phyloP scores from a whole-genome alignment of 2,888 invertebrate species.

The Volucella inanis region DNA sequence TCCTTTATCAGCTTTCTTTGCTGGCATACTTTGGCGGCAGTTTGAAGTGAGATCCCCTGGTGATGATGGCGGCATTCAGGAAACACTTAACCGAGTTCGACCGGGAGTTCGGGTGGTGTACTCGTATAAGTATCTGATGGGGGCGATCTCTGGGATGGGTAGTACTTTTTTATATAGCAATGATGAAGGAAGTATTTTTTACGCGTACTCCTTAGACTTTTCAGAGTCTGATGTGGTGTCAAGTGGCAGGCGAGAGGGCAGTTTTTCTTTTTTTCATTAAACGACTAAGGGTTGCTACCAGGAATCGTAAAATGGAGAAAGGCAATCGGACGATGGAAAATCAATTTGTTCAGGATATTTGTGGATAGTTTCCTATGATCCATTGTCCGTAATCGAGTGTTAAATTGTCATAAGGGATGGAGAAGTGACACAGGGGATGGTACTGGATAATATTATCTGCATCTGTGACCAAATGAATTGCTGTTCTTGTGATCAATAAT shows the following conservation, averaged over 20 bases:
- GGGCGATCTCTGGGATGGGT: conserved; percentile 9
- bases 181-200: conserved; percentile 71
- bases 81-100: conserved; percentile 66
- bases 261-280: conserved; percentile 10
- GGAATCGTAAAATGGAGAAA: conserved; percentile 55
- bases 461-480: conserved; percentile 72
- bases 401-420: conserved; percentile 49
- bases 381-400: conserved; percentile 62
- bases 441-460: conserved; percentile 63
- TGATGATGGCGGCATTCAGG: conserved; percentile 45
- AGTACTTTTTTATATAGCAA: conserved; percentile 63
- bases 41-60: conserved; percentile 62
- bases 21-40: neutral
- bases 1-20: conserved; percentile 1
- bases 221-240: conserved; percentile 61
- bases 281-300: conserved; percentile 35
- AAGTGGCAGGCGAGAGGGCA: conserved; percentile 57
- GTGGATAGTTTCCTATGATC: conserved; percentile 51
- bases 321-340: conserved; percentile 55
- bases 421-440: conserved; percentile 9
- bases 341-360: conserved; percentile 64
- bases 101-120: conserved; percentile 18
- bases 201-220: conserved; percentile 26
- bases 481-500: conserved; percentile 67
- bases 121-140: too few relatives aligned